These are phyloP conservation scores for Parotia lawesii DNA, from an alignment of 2,113 vertebrate species.

Conservation along the genomic window DNA sequence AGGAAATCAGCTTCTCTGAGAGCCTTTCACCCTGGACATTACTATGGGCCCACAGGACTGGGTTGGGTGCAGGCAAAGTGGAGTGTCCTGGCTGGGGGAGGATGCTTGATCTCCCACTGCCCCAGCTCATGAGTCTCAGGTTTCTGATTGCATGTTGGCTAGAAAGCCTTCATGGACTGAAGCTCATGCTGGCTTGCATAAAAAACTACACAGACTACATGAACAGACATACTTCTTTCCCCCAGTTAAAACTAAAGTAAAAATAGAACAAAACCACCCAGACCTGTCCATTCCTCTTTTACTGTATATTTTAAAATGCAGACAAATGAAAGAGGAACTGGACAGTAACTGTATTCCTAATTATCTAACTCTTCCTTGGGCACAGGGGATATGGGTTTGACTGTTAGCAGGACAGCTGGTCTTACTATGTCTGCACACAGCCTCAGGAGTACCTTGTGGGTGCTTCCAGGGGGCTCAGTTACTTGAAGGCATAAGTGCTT, in stretches of 20 bases:
- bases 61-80: not conserved
- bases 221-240: not conserved
- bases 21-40: not conserved
- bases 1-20: not conserved
- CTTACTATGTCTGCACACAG: not conserved
- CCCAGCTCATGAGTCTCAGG: not conserved
- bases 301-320: slow-evolving; percentile 22
- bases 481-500: not conserved
- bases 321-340: slow-evolving; percentile 52
- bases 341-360: not conserved
- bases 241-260: not conserved
- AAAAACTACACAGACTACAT: not conserved
- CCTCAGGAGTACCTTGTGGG: not conserved
- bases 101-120: not conserved
- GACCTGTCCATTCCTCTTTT: slow-evolving; percentile 62
- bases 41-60: not conserved
- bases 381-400: not conserved
- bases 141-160: not conserved
- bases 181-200: not conserved
- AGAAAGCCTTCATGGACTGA: not conserved
- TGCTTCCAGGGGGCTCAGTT: not conserved
- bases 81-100: not conserved
- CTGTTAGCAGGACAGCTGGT: not conserved
- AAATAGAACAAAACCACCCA: not conserved
- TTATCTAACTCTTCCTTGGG: not conserved